Base-by-base conservation (phyloP, 1,140 invertebrate genomes). In the Drosophila nikananu region DNA sequence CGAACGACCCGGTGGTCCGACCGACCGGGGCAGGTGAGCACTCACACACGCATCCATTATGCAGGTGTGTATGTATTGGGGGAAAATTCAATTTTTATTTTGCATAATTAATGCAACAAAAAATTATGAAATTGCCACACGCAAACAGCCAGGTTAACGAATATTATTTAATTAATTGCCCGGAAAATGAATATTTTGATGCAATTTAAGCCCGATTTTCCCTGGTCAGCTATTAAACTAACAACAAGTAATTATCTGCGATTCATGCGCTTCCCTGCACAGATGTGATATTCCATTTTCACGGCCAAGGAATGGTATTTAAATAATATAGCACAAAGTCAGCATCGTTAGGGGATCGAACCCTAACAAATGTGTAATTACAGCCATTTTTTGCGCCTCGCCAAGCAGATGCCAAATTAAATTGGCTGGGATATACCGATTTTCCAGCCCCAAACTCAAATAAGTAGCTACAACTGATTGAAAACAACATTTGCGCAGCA, bases 51-150 rank as follows among this genome's bases (percentile, higher is more conserved):
- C 25, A 51, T 51, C 27, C 27, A 19, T 72, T 57, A 32, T 61
- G 39, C 46, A 58, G 51, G 64, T 68, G 64, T 68, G 25, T 8
- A 54, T 10, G 60, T 23, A 25, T 27, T 17, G 57, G 52, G 67
- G 60, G 55, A 58, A 89, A 89, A 86, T 86, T 86, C 60, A 72
- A 81, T 81, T 89, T 89, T 84, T 86, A 89, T 90, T 90, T 63
- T 75, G 84, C 84, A 89, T 89, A 81, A 81, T 84, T 73, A 87
- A 90, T 84, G 70, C 66, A 72, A 44, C 52, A 77, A 71, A 80
- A 74, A 61, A 21, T 13, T 60, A 74, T 51, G 68, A 64, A 63
- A 81, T 70, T 81, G 70, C 65, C 60, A 72, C 75, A 86, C 77
- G 63, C 49, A 63, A 70, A 70, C 62, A 62, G 39, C 21, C 75